These are phyloP conservation scores for Sinocyclocheilus grahami DNA, from an alignment of 2,113 vertebrate species.

Conservation along the genomic window DNA sequence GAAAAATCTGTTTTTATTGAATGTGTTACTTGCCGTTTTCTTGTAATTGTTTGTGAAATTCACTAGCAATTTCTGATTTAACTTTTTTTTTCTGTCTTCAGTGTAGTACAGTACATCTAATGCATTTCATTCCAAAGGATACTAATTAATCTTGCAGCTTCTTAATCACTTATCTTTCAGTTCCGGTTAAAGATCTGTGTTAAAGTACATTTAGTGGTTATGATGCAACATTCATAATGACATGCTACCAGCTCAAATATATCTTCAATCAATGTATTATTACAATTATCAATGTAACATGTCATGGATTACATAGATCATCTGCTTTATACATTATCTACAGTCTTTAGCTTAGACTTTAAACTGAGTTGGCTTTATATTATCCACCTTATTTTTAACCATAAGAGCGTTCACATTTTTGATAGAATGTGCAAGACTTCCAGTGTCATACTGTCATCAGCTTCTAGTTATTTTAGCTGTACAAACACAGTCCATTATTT, in stretches of 20 bases:
- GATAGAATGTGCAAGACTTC: not conserved
- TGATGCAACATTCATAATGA: not conserved
- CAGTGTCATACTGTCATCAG: not conserved
- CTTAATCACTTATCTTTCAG: not conserved
- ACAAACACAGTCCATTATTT: not conserved
- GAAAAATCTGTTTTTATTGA: not conserved
- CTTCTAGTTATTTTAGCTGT: not conserved
- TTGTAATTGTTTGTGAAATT: no score
- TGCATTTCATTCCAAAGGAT: not conserved
- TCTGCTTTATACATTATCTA: not conserved
- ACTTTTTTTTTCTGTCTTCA: not conserved
- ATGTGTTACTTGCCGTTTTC: not conserved
- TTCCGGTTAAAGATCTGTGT: not conserved
- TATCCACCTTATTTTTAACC: not conserved
- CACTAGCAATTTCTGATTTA: not conserved
- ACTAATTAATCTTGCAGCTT: not conserved
- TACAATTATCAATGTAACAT: not conserved
- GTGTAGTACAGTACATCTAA: not conserved
- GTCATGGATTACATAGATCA: not conserved
- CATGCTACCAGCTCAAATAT: not conserved
- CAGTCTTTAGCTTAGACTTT: not conserved
- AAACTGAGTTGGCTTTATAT: not conserved
- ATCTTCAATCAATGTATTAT: not conserved
- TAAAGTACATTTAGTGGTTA: slow-evolving; percentile 15
- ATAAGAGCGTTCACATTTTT: not conserved